Percentiles rank a stretch among this genome's conserved stretches.
phyloP scores from a whole-genome alignment of 1,140 invertebrate species.

The Neotoxoptera formosana region DNA sequence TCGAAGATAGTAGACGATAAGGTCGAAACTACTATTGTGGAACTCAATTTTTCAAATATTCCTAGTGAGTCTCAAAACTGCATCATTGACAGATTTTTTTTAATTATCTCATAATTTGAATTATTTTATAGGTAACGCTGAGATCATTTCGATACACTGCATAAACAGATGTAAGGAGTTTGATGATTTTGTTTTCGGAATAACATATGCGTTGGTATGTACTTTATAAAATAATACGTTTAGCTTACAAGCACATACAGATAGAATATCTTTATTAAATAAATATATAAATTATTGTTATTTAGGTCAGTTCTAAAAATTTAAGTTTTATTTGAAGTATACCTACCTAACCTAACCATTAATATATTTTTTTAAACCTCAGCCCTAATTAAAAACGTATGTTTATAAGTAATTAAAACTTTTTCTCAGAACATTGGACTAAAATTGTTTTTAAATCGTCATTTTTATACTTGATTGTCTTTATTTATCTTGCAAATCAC shows the following conservation, averaged over 20 bases:
- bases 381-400: no score
- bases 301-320: background rate
- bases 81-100: background rate
- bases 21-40: background rate
- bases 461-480: background rate
- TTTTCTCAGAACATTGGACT: background rate
- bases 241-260: no score
- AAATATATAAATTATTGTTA: background rate
- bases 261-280: background rate
- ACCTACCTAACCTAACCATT: background rate
- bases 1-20: background rate
- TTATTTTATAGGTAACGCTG: constrained; percentile 15
- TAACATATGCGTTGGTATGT: background rate
- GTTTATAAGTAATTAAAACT: no score
- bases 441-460: background rate
- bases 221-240: background rate
- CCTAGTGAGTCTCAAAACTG: background rate
- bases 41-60: constrained; percentile 24
- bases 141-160: constrained; percentile 30
- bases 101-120: background rate
- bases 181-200: constrained; percentile 27
- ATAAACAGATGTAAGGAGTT: background rate
- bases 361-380: background rate
- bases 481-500: background rate
- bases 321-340: background rate